A percentile compares a stretch with the other conserved stretches of the same genome.
phyloP scores from a whole-genome alignment of 2,113 vertebrate genomes.

The Monopterus albus region DNA sequence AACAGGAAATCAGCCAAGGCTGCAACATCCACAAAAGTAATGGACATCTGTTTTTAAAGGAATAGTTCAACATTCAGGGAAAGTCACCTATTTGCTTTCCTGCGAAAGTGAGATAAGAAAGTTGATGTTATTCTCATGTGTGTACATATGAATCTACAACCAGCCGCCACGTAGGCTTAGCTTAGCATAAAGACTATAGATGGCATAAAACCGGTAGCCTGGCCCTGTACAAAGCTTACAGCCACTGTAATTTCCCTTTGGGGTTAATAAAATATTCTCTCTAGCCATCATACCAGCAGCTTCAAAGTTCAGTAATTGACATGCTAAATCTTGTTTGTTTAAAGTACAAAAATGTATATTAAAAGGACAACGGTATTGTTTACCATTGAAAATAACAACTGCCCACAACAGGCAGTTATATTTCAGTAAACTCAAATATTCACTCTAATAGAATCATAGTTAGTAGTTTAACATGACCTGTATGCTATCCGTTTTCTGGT shows the following conservation, averaged over 20 bases:
- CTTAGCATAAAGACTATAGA: too few relatives aligned
- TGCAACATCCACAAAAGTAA: too few relatives aligned
- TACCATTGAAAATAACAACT: background rate
- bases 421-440: background rate
- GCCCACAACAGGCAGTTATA: background rate
- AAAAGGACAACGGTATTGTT: too few relatives aligned
- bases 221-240: too few relatives aligned
- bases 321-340: background rate
- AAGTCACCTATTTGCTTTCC: background rate
- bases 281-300: too few relatives aligned
- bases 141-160: too few relatives aligned
- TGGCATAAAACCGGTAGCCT: too few relatives aligned
- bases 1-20: too few relatives aligned
- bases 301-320: slow-evolving; percentile 8
- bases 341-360: background rate
- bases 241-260: too few relatives aligned
- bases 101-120: background rate
- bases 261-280: too few relatives aligned
- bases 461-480: background rate
- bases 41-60: background rate
- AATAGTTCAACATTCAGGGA: background rate
- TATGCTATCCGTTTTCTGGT: background rate
- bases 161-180: too few relatives aligned
- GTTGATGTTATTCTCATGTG: too few relatives aligned
- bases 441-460: background rate